Evolutionary conservation across 2,888 invertebrate species (phyloP).

Genomic region (Stomorhina lunata): DNA sequence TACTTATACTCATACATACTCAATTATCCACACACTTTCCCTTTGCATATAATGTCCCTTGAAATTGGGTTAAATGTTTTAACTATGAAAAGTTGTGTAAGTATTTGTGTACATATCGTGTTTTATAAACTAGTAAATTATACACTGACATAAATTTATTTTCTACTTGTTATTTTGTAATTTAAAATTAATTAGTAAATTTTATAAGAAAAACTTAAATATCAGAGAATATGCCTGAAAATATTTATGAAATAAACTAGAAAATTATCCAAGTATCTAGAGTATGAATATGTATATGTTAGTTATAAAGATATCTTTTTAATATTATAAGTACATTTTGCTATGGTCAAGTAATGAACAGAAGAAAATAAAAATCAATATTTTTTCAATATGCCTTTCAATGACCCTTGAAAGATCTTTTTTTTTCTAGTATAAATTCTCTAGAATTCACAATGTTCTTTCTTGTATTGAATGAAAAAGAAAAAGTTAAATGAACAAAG

Average conservation of each 20-base stretch:
- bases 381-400: neutral
- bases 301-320: neutral
- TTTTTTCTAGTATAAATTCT: neutral
- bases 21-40: neutral
- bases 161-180: constrained; percentile 23
- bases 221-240: neutral
- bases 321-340: neutral
- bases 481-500: neutral
- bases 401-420: constrained; percentile 15
- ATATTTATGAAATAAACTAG: constrained; percentile 11
- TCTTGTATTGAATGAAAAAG: neutral
- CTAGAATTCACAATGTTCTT: neutral
- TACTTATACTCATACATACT: too few species aligned
- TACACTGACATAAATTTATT: neutral
- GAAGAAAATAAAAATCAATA: constrained; percentile 41
- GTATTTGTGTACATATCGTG: neutral
- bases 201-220: neutral
- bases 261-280: neutral
- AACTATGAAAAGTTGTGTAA: too few species aligned
- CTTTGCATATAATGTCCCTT: neutral
- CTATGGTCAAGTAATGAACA: constrained; percentile 24
- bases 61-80: constrained; percentile 57
- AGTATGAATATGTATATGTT: too few species aligned
- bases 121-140: neutral
- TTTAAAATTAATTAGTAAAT: constrained; percentile 23